phyloP scores from a whole-genome alignment of 1,140 invertebrate species.

The Helicorthomorpha holstii region DNA sequence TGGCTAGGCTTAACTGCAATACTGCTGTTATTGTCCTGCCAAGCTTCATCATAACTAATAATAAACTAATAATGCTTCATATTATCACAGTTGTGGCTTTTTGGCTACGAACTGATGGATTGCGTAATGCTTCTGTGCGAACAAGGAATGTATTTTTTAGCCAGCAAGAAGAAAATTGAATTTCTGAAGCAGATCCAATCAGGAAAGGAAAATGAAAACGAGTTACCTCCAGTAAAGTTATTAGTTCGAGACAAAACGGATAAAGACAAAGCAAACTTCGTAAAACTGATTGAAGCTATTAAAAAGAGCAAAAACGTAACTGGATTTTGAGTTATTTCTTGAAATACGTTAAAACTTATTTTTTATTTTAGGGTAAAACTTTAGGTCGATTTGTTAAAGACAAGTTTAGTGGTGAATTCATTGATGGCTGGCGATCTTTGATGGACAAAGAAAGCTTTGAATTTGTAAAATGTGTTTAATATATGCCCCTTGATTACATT shows the following conservation, averaged over 20 bases:
- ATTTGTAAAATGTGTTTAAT: constrained; percentile 31
- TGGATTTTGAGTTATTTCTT: constrained; percentile 3
- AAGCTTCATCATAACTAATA: background rate
- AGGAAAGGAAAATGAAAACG: constrained; percentile 59
- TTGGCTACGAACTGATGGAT: constrained; percentile 92
- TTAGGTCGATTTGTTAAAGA: constrained; percentile 91
- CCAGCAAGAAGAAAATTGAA: constrained; percentile 96
- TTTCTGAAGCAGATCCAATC: constrained; percentile 85
- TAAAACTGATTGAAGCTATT: constrained; percentile 66
- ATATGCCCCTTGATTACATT: background rate
- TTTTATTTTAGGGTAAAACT: constrained; percentile 44
- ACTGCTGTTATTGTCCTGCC: background rate
- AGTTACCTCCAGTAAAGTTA: constrained; percentile 67
- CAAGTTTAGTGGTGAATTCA: constrained; percentile 80
- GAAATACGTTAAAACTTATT: background rate
- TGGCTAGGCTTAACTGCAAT: background rate
- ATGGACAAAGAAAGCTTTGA: constrained; percentile 62
- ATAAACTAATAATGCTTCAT: background rate
- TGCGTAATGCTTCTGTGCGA: constrained; percentile 83
- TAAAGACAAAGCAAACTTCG: constrained; percentile 89
- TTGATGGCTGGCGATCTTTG: constrained; percentile 69
- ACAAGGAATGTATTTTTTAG: constrained; percentile 67
- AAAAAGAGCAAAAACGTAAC: constrained; percentile 59
- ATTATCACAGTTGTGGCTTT: constrained; percentile 71
- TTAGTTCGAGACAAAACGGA: constrained; percentile 78